Evolutionary conservation across 1,140 invertebrate species (phyloP), one percentile per base, ranked within the genome.

Genomic region (Pristionchus pacificus): DNA sequence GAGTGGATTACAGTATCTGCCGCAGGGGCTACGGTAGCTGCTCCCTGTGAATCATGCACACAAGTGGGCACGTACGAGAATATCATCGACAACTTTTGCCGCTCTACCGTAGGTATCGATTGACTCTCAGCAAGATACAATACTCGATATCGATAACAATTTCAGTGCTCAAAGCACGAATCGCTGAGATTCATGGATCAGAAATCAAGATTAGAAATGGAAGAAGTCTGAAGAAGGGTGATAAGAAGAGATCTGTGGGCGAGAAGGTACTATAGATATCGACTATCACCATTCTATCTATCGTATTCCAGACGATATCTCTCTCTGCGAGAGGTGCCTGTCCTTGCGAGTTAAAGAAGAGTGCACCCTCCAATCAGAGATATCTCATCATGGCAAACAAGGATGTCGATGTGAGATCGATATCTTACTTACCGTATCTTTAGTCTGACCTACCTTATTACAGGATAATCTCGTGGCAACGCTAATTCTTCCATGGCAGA

Each of bases 1-100:
- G n/a, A n/a, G n/a, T n/a, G n/a, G n/a, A n/a, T n/a, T n/a, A n/a
- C n/a, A n/a, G n/a, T n/a, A n/a, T n/a, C n/a, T n/a, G n/a, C n/a
- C 24, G 62, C 55, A 28, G 19, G 65, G 6, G 33, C 66, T 65
- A 19, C 19, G 55, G 29, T 38, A 15, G 55, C 24, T 24, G 27
- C 24, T 57, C 68, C 24, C 49, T 65, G 66, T 62, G 68, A 60
- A 30, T 70, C 65, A 27, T 89, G 89, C 79, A 84, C 86, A 61
- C 88, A 89, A 78, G 87, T 87, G 1, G 85, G 88, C n/a, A 90
- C 89, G 1, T 89, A 87, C 78, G 89, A 90, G 81, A 89, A 89
- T 76, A 87, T 89, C 66, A 81, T 90, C 72, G 88, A 90, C 78
- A 86, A 89, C 78, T 89, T 86, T 77, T 89, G 89, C 77, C 81